These are phyloP conservation scores for Caenorhabditis elegans DNA, from an alignment of 1,140 invertebrate genomes.

Conservation along the genomic window DNA sequence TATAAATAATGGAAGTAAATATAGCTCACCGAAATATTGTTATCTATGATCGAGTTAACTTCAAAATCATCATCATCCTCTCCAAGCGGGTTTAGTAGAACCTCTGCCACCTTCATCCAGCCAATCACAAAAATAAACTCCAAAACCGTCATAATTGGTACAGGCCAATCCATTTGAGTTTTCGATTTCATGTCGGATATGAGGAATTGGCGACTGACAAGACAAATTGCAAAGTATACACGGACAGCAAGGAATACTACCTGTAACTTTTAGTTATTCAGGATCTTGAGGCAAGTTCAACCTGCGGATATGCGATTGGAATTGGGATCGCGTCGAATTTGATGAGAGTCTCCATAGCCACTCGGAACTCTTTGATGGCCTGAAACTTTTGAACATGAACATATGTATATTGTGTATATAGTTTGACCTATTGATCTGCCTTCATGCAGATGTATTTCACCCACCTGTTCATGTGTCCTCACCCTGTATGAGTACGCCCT, in stretches of 20 bases:
- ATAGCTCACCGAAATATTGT: conserved; percentile 68
- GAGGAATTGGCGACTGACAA: conserved; percentile 37
- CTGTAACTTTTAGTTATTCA: background rate
- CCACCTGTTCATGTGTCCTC: no score
- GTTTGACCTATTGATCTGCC: no score
- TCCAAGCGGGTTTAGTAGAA: conserved; percentile 53
- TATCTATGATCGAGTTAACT: conserved; percentile 67
- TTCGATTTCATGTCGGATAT: conserved; percentile 2
- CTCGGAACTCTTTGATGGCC: conserved; percentile 27
- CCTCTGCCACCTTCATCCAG: conserved; percentile 51
- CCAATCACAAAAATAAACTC: conserved; percentile 37
- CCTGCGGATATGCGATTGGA: conserved; percentile 95
- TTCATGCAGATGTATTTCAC: no score
- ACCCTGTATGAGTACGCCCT: no score
- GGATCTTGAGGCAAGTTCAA: background rate
- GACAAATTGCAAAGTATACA: conserved; percentile 41
- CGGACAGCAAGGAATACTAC: conserved; percentile 67
- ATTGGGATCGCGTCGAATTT: conserved; percentile 92
- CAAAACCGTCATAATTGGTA: conserved; percentile 33
- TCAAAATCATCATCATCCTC: conserved; percentile 59
- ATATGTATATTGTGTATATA: no score
- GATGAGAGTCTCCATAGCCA: conserved; percentile 21
- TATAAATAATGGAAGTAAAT: background rate
- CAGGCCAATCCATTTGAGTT: conserved; percentile 12
- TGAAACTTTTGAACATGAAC: background rate